Base-by-base conservation (phyloP, 2,888 invertebrate species). In the Malthinus seriepunctatus region DNA sequence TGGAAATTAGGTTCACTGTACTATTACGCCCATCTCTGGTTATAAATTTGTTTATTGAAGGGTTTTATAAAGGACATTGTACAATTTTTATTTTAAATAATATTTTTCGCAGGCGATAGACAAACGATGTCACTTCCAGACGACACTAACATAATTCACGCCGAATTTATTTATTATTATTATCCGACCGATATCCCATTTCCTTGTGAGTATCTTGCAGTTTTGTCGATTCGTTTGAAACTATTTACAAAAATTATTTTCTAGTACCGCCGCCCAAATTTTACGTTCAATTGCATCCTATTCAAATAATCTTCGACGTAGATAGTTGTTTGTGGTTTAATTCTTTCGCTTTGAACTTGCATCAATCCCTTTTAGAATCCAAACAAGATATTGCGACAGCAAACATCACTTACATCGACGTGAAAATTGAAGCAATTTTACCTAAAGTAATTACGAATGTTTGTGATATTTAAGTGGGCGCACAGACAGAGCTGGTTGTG, bases 81-180 rank as follows among this genome's bases (percentile, higher is more conserved):
- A n/a, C n/a, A n/a, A n/a, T n/a, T n/a, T n/a, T 62, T 23, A 44
- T 49, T 33, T 15, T 42, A 15, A 33, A 39, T 34, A 23, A 23
- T 50, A 48, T 66, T 72, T 72, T 42, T 74, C 70, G 35, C 73
- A 84, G 92, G 91, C 44, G 88, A 88, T 73, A 83, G 86, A 71
- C 89, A 90, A 72, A 87, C 89, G 63, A 90, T 93, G 67, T 88
- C 89, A 31, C 82, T 97, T 64, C 97, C 97, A 1, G 89, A 90
- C 8, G 95, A 96, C 74, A 90, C 94, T 68, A 91, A 94, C 11
- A 87, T 96, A 31, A 75, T 98, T n/a, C 97, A 98, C 78, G 90
- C 96, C 0, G 98, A 99, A 76, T 91, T 96, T 66, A 95, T 95
- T 0, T 93, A 94, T 76, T 98, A 95, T 79, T 98, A 97, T 76